Base-by-base conservation (phyloP, 1,140 invertebrate species). In the Zaprionus tsacasi region DNA sequence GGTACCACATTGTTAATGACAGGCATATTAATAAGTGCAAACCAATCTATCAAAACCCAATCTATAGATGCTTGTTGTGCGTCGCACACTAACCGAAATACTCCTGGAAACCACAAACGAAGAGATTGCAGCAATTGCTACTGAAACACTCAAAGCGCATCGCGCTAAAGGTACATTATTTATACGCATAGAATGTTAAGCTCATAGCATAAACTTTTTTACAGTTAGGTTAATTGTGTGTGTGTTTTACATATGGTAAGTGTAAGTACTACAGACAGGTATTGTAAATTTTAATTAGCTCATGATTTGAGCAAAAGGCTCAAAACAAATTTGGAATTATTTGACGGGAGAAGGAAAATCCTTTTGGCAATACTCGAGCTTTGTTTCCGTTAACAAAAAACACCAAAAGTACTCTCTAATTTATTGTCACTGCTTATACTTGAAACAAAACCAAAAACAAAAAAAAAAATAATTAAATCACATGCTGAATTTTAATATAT, bases 51-150 rank as follows among this genome's bases (percentile, higher is more conserved):
- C 45, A 50, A 50, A 50, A 50, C 17, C 17, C 45, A 11, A 50
- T 50, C 45, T 50, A 50, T 91, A 99, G 98, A 98, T 99, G 96
- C 92, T 97, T 88, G 96, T 95, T 92, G 96, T 99, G 21, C 95
- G 97, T 76, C 94, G 96, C 64, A 96, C 96, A 71, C 93, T 99
- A 92, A 99, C 98, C 48, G 97, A 99, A 94, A 96, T 99, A 82
- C 94, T 99, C 58, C 94, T 99, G 65, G 97, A 98, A 89, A 98
- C 98, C 78, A 99, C 98, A 12, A 97, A 96, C 88, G 95, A 96
- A 92, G 97, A 98, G 94, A 98, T 99, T 91, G 92, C 95, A 78
- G 93, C 93, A 76, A 95, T 98, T 81, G 97, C 96, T 92, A 94
- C 95, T 92, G 97, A 98, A 93, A 75, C 89, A 56, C 36, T 92